phyloP scores from a whole-genome alignment of 2,888 invertebrate species.

The Rhogogaster chlorosoma region DNA sequence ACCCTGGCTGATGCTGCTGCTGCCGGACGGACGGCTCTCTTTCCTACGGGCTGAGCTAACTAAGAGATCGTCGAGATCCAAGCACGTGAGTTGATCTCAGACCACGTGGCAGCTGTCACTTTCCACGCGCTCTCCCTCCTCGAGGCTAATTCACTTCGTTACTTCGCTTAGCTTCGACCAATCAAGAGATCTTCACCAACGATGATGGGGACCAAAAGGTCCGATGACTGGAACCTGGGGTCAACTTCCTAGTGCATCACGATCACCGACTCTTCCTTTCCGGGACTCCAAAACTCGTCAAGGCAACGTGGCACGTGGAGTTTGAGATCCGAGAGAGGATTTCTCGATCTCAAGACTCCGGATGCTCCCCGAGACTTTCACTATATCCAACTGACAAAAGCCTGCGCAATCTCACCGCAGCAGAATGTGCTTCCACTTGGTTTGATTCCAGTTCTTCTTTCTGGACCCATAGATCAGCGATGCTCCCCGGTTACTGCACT shows the following conservation, averaged over 20 bases:
- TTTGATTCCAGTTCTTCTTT: too few species aligned
- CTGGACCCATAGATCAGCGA: neutral
- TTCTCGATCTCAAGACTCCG: neutral
- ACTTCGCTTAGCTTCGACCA: neutral
- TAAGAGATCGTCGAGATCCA: neutral
- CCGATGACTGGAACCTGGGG: neutral
- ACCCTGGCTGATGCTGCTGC: constrained; percentile 40
- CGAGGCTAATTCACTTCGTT: neutral
- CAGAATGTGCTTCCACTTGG: neutral
- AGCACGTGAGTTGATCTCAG: constrained; percentile 17
- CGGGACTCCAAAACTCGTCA: neutral
- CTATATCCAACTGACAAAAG: neutral
- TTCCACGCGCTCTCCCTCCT: neutral
- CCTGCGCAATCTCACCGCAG: neutral
- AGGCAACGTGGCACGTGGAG: neutral
- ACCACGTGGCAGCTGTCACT: constrained; percentile 44
- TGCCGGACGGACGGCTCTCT: neutral
- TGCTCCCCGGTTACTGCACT: neutral
- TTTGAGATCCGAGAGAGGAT: neutral
- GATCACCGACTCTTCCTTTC: neutral
- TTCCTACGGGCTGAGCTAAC: constrained; percentile 4
- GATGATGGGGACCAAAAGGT: neutral
- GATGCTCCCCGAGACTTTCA: neutral
- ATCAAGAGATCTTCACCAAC: neutral
- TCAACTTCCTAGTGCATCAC: neutral